Evolutionary conservation across 2,113 vertebrate species (phyloP).

Genomic region (Anas platyrhynchos): DNA sequence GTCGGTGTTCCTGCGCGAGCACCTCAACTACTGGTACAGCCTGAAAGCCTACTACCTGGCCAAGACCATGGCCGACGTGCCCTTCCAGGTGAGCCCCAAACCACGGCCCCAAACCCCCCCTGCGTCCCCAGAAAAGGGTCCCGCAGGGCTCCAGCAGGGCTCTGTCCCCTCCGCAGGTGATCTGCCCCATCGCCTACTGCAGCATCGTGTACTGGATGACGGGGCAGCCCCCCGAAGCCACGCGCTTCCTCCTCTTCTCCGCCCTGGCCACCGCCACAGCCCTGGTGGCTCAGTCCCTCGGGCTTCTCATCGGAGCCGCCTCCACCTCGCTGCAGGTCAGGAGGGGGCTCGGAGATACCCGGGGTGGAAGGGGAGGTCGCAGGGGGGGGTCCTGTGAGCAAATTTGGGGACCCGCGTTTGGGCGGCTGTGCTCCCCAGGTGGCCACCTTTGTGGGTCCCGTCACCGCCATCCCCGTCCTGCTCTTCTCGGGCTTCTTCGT

Average conservation of each 20-base stretch:
- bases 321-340: slow-evolving; percentile 94
- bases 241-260: slow-evolving; percentile 93
- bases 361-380: fast-evolving
- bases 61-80: slow-evolving; percentile 96
- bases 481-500: slow-evolving; percentile 99
- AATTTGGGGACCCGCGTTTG: background rate
- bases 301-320: slow-evolving; percentile 94
- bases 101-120: fast-evolving
- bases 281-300: slow-evolving; percentile 94
- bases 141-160: background rate
- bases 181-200: slow-evolving; percentile 95
- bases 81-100: slow-evolving; percentile 88
- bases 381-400: fast-evolving
- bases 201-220: slow-evolving; percentile 99
- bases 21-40: slow-evolving; percentile 99
- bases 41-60: slow-evolving; percentile 97
- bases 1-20: slow-evolving; percentile 94
- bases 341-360: fast-evolving
- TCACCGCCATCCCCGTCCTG: slow-evolving; percentile 95
- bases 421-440: slow-evolving; percentile 78
- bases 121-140: background rate
- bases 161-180: slow-evolving; percentile 76
- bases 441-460: slow-evolving; percentile 95
- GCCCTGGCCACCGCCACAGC: slow-evolving; percentile 91
- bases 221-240: slow-evolving; percentile 91